These are phyloP conservation scores for Metaphire vulgaris DNA, from an alignment of 1,140 invertebrate species.

Conservation along the genomic window DNA sequence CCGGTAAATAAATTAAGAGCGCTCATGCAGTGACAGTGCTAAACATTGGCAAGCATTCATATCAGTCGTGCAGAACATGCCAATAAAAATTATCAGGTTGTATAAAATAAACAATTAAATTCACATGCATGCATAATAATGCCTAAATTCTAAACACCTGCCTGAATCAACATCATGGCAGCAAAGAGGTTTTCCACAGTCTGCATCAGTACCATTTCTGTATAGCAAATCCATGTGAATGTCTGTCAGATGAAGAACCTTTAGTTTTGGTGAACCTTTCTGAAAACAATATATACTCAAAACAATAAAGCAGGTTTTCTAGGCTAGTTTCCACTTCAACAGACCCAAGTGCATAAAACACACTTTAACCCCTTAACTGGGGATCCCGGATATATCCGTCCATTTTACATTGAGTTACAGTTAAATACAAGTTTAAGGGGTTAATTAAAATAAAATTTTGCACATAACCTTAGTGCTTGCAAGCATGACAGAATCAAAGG, in stretches of 20 bases:
- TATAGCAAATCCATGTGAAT: slow-evolving; percentile 74
- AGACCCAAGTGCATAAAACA: too few species aligned
- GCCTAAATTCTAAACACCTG: neutral
- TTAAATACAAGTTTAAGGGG: neutral
- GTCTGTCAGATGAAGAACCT: slow-evolving; percentile 69
- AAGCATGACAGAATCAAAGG: too few species aligned
- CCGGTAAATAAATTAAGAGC: neutral
- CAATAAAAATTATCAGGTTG: too few species aligned
- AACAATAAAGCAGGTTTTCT: neutral
- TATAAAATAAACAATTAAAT: neutral
- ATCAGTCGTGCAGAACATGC: too few species aligned
- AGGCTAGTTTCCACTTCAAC: neutral
- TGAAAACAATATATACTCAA: slow-evolving; percentile 25
- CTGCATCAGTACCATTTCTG: slow-evolving; percentile 59
- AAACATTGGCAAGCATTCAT: too few species aligned
- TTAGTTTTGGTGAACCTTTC: slow-evolving; percentile 39
- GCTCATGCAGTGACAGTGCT: neutral
- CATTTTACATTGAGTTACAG: neutral
- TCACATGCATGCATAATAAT: neutral
- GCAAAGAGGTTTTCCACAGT: slow-evolving; percentile 69
- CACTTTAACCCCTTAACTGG: too few species aligned
- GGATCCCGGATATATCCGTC: too few species aligned
- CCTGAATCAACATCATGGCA: slow-evolving; percentile 56
- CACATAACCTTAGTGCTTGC: too few species aligned
- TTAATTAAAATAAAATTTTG: neutral